A percentile compares a stretch with the other conserved stretches of the same genome.
Evolutionary conservation across 2,888 invertebrate genomes (phyloP).

Genomic region (Protodeltote pygarga): DNA sequence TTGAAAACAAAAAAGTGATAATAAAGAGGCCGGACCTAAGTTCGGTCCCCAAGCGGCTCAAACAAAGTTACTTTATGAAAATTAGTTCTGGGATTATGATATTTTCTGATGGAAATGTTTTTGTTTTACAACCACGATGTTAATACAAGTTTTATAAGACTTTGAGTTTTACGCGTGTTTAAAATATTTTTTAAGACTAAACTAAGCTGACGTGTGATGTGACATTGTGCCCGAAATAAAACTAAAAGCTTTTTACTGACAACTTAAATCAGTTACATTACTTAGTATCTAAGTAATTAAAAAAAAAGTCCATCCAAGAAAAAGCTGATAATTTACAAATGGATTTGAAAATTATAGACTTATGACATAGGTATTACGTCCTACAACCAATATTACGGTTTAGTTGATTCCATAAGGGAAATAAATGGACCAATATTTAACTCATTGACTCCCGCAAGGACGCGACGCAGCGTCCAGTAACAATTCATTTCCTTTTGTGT

Average conservation of each 20-base stretch:
- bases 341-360: no score
- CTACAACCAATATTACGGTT: no score
- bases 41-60: slow-evolving; percentile 40
- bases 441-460: no score
- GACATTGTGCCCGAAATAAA: slow-evolving; percentile 3
- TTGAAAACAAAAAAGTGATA: slow-evolving; percentile 50
- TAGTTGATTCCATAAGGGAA: no score
- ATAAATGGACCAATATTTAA: no score
- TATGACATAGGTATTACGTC: no score
- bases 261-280: no score
- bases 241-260: no score
- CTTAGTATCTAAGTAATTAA: no score
- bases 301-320: no score
- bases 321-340: no score
- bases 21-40: slow-evolving; percentile 49
- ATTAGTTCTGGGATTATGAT: slow-evolving; percentile 55
- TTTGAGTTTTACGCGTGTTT: slow-evolving; percentile 3
- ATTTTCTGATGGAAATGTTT: slow-evolving; percentile 55
- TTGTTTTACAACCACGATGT: slow-evolving; percentile 43
- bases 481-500: slow-evolving; percentile 5
- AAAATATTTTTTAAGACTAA: neutral
- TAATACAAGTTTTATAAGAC: slow-evolving; percentile 31
- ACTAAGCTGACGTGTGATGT: slow-evolving; percentile 7
- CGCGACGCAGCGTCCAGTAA: no score
- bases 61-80: slow-evolving; percentile 56